These are phyloP conservation scores for Nothocercus nigrocapillus DNA, from an alignment of 2,113 vertebrate genomes.

Conservation along the genomic window DNA sequence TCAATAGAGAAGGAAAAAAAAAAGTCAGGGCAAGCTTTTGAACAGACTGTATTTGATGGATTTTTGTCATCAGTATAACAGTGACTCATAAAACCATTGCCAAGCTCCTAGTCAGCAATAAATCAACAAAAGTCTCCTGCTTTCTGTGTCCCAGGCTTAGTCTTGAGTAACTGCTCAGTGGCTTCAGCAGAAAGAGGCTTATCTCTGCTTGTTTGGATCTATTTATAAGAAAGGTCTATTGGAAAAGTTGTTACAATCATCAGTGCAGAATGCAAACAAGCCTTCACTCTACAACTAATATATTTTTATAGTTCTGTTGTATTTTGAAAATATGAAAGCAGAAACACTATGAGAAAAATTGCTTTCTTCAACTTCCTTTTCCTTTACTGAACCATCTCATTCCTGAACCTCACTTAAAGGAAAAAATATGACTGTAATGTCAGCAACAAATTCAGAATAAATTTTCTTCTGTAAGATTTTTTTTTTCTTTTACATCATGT, in stretches of 20 bases:
- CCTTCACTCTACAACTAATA: not conserved
- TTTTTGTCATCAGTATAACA: not conserved
- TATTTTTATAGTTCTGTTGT: not conserved
- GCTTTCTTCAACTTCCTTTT: not conserved
- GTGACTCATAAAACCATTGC: not conserved
- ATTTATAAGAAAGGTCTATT: not conserved
- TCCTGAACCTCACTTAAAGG: not conserved
- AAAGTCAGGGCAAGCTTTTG: not conserved
- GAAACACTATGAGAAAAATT: not conserved
- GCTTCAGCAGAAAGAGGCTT: not conserved
- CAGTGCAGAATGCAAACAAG: not conserved
- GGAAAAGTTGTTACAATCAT: not conserved
- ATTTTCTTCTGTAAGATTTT: not conserved
- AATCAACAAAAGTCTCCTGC: not conserved
- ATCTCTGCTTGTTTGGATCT: not conserved
- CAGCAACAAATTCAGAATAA: not conserved
- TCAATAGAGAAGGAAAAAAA: not conserved
- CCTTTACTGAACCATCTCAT: not conserved
- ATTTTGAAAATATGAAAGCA: not conserved
- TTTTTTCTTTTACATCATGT: not conserved
- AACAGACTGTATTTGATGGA: not conserved
- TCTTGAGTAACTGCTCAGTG: not conserved
- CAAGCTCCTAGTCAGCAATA: not conserved
- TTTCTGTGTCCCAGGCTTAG: not conserved
- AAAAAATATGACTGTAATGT: not conserved